Conservation (phyloP, 2,113 vertebrate species). For the Ariopsis seemanni region DNA sequence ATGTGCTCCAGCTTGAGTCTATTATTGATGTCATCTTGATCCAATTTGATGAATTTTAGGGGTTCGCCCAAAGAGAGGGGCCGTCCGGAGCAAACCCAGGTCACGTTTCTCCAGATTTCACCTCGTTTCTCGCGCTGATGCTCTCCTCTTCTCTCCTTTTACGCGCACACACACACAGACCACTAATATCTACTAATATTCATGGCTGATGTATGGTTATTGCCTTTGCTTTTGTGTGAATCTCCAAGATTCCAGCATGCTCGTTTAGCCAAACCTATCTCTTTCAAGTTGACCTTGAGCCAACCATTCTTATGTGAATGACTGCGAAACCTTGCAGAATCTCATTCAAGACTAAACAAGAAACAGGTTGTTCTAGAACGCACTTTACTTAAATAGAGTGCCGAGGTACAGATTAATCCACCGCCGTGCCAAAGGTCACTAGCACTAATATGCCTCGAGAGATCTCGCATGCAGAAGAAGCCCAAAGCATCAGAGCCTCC, state of each 20-base stretch:
- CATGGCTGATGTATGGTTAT: slow-evolving; percentile 40
- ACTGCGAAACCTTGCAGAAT: slow-evolving; percentile 42
- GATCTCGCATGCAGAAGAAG: slow-evolving; percentile 25
- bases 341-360: slow-evolving; percentile 54
- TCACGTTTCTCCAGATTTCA: slow-evolving; percentile 52
- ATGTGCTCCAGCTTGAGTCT: slow-evolving; percentile 54
- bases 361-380: slow-evolving; percentile 52
- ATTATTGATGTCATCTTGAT: slow-evolving; percentile 62
- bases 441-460: slow-evolving; percentile 40
- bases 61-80: slow-evolving; percentile 56
- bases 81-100: slow-evolving; percentile 54
- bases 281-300: slow-evolving; percentile 51
- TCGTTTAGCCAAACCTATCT: slow-evolving; percentile 35
- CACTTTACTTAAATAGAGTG: slow-evolving; percentile 35
- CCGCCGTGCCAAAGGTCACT: slow-evolving; percentile 32
- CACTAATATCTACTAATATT: slow-evolving; percentile 9
- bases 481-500: slow-evolving; percentile 21
- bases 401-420: slow-evolving; percentile 51
- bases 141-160: slow-evolving; percentile 12
- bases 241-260: slow-evolving; percentile 31
- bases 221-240: slow-evolving; percentile 37
- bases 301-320: slow-evolving; percentile 32
- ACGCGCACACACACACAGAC: slow-evolving; percentile 4
- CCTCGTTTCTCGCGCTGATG: slow-evolving; percentile 40
- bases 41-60: slow-evolving; percentile 58